Conservation (phyloP, 2,113 vertebrate genomes). For the Corynorhinus townsendii region DNA sequence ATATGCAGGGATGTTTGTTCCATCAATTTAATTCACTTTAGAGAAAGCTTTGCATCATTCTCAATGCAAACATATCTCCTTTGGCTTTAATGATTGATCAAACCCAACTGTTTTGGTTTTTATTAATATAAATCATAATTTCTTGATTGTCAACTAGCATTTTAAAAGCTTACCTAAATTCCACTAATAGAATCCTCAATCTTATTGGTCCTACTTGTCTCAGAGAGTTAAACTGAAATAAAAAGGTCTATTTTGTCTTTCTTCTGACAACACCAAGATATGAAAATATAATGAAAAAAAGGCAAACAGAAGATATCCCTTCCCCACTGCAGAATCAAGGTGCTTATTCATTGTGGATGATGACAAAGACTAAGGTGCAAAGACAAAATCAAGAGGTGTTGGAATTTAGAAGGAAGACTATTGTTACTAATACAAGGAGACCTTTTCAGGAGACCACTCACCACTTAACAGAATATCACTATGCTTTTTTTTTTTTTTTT, state of each 20-base stretch:
- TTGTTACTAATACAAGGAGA: slow-evolving; percentile 62
- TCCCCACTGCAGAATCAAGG: slow-evolving; percentile 48
- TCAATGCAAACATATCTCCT: slow-evolving; percentile 52
- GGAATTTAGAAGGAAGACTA: slow-evolving; percentile 80
- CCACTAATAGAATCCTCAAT: slow-evolving; percentile 67
- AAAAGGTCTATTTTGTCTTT: slow-evolving; percentile 53
- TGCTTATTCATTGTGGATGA: slow-evolving; percentile 67
- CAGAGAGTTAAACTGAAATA: slow-evolving; percentile 69
- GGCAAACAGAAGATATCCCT: slow-evolving; percentile 6
- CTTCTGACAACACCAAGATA: slow-evolving; percentile 60
- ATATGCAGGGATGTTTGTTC: slow-evolving; percentile 4
- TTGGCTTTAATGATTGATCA: slow-evolving; percentile 63
- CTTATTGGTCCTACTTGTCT: slow-evolving; percentile 55
- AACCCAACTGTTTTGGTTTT: slow-evolving; percentile 48
- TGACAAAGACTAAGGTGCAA: slow-evolving; percentile 66
- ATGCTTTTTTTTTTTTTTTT: background rate
- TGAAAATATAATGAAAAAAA: slow-evolving; percentile 40
- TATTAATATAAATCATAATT: slow-evolving; percentile 72
- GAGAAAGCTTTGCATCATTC: slow-evolving; percentile 5
- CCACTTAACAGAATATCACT: background rate
- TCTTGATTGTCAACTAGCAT: slow-evolving; percentile 83
- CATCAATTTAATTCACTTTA: slow-evolving; percentile 46
- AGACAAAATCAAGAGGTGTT: slow-evolving; percentile 65
- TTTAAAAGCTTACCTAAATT: slow-evolving; percentile 76
- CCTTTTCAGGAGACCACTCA: slow-evolving; percentile 33